These are phyloP conservation scores for Pagetopsis macropterus DNA, from an alignment of 2,797 vertebrate genomes.

Conservation along the genomic window DNA sequence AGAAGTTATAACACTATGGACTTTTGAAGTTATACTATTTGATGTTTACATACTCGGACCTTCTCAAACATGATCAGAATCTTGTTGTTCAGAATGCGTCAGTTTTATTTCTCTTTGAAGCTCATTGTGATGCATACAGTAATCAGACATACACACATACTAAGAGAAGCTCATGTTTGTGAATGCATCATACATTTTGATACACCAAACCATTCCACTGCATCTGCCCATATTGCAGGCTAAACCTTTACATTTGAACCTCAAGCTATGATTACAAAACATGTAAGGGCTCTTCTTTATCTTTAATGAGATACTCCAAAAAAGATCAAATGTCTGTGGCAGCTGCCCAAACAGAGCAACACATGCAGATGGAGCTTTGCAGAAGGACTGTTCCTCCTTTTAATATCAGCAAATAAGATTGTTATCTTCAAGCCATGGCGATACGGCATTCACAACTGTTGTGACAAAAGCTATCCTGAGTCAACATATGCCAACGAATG, in stretches of 20 bases:
- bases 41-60: constrained; percentile 4
- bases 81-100: neutral
- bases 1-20: neutral
- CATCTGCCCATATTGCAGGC: constrained; percentile 17
- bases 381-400: constrained; percentile 14
- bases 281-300: constrained; percentile 37
- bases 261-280: constrained; percentile 11
- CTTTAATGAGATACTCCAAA: constrained; percentile 41
- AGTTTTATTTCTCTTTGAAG: constrained; percentile 6
- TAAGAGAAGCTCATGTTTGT: constrained; percentile 8
- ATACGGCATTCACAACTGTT: constrained; percentile 3
- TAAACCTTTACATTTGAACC: constrained; percentile 16
- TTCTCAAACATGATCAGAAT: neutral
- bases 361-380: constrained; percentile 36
- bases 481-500: neutral
- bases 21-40: neutral
- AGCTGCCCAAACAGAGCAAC: constrained; percentile 46
- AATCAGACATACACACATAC: constrained; percentile 8
- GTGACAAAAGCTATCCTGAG: neutral
- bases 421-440: neutral
- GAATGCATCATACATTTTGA: neutral
- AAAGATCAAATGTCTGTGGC: constrained; percentile 47
- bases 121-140: constrained; percentile 1
- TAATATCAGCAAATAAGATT: constrained; percentile 11
- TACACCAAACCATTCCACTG: neutral